Evolutionary conservation across 2,797 vertebrate genomes (phyloP).

Genomic region (Pipistrellus nathusii): DNA sequence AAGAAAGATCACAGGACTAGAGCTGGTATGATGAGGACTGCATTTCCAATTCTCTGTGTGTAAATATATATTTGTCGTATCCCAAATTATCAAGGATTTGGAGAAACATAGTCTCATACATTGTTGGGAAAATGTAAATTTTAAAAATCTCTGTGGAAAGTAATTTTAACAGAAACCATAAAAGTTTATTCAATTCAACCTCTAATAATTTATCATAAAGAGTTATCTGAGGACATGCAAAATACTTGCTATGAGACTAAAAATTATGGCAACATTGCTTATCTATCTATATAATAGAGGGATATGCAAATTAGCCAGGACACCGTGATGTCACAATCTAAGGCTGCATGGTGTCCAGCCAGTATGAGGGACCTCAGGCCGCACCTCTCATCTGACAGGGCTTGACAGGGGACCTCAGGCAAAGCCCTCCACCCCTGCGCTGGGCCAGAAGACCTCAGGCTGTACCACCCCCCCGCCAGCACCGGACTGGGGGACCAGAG

Average conservation of each 20-base stretch:
- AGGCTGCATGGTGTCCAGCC: no score
- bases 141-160: not conserved
- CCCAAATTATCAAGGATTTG: not conserved
- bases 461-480: no score
- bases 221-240: not conserved
- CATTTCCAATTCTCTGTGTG: not conserved
- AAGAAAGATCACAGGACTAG: not conserved
- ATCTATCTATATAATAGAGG: no score
- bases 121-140: not conserved
- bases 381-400: no score
- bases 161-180: conserved; percentile 20
- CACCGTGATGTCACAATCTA: no score
- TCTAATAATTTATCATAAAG: not conserved
- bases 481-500: no score
- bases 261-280: not conserved
- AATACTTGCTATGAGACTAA: not conserved
- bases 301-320: no score
- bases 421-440: no score
- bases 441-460: no score
- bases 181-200: not conserved
- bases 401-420: no score
- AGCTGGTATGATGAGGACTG: not conserved
- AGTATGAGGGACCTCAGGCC: no score
- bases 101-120: not conserved
- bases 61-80: not conserved